phyloP scores from a whole-genome alignment of 37 sponge, comb jelly and placozoan genomes.

The Hormiphora californensis region DNA sequence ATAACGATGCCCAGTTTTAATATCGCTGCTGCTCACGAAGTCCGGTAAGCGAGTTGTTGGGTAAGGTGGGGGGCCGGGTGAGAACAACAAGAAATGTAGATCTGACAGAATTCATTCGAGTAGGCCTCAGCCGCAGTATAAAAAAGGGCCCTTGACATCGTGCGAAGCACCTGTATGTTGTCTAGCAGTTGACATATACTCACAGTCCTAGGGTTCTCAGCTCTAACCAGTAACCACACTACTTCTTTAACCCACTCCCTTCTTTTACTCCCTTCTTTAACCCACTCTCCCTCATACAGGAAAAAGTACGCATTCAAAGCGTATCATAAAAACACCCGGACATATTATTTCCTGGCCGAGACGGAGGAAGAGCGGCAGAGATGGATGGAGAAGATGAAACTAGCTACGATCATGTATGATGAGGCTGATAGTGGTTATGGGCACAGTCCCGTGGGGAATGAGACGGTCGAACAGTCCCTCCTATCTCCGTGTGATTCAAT shows the following conservation, averaged over 20 bases:
- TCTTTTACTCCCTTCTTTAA: neutral
- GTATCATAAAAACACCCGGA: conserved; percentile 45
- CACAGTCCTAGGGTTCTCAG: too few species aligned
- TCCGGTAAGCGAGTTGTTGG: too few species aligned
- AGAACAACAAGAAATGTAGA: too few species aligned
- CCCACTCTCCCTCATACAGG: neutral
- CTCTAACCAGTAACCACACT: too few species aligned
- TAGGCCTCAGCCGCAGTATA: too few species aligned
- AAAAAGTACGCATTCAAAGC: conserved; percentile 52
- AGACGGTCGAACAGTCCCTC: neutral
- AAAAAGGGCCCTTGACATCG: too few species aligned
- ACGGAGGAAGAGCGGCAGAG: conserved; percentile 1
- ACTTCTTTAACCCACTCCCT: too few species aligned
- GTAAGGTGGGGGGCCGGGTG: too few species aligned
- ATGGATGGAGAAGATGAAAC: conserved; percentile 48
- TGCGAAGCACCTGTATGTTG: too few species aligned
- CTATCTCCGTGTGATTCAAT: neutral
- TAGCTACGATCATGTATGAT: conserved; percentile 30
- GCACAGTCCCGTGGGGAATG: neutral
- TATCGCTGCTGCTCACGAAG: conserved; percentile 27
- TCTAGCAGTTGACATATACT: too few species aligned
- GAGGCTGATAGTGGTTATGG: neutral
- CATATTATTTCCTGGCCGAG: conserved; percentile 38
- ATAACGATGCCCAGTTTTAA: conserved; percentile 48
- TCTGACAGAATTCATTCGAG: too few species aligned